These are phyloP conservation scores for Villa cingulata DNA, from an alignment of 2,888 invertebrate species.

Conservation along the genomic window DNA sequence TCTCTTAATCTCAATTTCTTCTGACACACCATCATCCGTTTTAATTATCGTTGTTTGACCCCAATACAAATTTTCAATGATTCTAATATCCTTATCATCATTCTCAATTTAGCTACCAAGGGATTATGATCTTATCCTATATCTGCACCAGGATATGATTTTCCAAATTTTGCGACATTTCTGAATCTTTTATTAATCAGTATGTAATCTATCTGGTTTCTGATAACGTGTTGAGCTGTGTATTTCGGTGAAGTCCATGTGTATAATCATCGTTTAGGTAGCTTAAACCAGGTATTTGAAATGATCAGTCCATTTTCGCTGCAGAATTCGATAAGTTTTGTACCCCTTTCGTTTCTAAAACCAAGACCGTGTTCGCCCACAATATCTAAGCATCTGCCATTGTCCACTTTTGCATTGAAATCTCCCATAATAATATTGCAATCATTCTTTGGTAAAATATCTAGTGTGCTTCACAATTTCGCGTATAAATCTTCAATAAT, in stretches of 20 bases:
- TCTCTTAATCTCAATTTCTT: too few species aligned
- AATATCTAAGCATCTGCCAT: neutral
- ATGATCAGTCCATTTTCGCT: neutral
- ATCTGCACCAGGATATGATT: neutral
- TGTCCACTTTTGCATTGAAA: slow-evolving; percentile 1
- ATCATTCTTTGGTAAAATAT: too few species aligned
- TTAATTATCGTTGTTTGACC: too few species aligned
- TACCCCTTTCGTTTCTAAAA: neutral
- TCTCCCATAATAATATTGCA: neutral
- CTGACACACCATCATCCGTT: too few species aligned
- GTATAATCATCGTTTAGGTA: slow-evolving; percentile 1
- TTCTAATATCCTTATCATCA: too few species aligned
- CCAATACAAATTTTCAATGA: too few species aligned
- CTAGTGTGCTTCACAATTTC: too few species aligned
- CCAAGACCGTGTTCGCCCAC: neutral
- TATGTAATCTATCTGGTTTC: slow-evolving; percentile 3
- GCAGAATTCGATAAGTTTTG: neutral
- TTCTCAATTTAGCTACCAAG: too few species aligned
- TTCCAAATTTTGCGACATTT: neutral
- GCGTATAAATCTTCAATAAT: neutral
- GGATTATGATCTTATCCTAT: slow-evolving; percentile 2
- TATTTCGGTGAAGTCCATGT: too few species aligned
- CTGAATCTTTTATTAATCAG: slow-evolving; percentile 1
- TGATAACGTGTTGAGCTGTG: too few species aligned
- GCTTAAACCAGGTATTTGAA: neutral